Conservation (phyloP, 2,113 vertebrate species). For the Menura novaehollandiae region DNA sequence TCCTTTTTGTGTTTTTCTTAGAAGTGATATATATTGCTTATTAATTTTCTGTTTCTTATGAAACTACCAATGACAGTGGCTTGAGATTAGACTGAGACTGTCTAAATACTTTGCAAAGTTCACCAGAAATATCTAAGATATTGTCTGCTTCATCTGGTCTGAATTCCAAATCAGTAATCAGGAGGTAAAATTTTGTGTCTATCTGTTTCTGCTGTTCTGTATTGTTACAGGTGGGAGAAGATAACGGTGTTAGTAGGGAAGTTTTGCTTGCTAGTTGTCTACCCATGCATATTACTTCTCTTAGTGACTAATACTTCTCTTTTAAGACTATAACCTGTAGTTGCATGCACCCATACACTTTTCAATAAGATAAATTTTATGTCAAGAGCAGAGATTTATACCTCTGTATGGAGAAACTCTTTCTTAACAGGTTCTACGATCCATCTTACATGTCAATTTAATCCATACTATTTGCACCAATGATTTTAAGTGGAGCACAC, state of each 20-base stretch:
- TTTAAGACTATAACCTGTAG: not conserved
- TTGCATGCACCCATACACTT: not conserved
- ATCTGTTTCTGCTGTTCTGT: not conserved
- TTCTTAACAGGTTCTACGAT: not conserved
- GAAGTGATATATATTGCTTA: not conserved
- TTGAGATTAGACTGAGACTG: not conserved
- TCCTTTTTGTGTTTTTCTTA: not conserved
- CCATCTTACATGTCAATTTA: not conserved
- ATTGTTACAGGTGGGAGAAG: not conserved
- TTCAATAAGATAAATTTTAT: not conserved
- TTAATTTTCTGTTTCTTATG: not conserved
- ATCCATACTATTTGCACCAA: not conserved
- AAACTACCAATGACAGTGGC: not conserved
- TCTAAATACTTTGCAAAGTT: not conserved
- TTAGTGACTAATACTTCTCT: not conserved
- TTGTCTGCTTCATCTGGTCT: not conserved
- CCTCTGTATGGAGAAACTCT: not conserved
- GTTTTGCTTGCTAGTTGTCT: not conserved
- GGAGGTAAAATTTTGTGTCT: not conserved
- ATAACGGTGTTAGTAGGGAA: not conserved
- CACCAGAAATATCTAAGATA: not conserved
- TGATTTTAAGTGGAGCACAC: not conserved
- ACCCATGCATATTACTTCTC: not conserved
- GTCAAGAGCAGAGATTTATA: not conserved
- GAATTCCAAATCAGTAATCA: not conserved